Evolutionary conservation across 2,797 vertebrate species (phyloP).

Genomic region (Falco biarmicus): DNA sequence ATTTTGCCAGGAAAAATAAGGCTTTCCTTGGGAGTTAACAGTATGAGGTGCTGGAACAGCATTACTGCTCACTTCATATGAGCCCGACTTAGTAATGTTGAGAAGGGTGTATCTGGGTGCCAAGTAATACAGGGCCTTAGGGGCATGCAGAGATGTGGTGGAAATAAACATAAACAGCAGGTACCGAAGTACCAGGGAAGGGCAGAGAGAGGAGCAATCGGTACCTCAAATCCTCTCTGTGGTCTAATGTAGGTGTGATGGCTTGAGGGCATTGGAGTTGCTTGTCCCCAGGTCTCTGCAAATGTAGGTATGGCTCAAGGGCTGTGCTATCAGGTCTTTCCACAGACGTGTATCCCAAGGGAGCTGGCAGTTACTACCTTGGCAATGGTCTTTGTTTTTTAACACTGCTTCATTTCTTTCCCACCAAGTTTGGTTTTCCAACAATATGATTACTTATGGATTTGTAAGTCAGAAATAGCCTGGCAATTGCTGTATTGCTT

Average conservation of each 20-base stretch:
- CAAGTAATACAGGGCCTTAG: not conserved
- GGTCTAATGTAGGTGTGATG: not conserved
- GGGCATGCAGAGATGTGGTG: not conserved
- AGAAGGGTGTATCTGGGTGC: not conserved
- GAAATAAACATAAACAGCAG: not conserved
- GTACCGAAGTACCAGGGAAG: not conserved
- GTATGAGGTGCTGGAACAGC: not conserved
- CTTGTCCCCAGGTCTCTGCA: not conserved
- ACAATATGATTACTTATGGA: slow-evolving; percentile 38
- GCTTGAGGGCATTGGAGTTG: not conserved
- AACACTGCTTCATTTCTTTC: not conserved
- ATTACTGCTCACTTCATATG: not conserved
- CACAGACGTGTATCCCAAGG: rapidly evolving
- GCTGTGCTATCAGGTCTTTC: not conserved
- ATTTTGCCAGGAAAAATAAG: not conserved
- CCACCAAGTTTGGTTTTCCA: slow-evolving; percentile 4
- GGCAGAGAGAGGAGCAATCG: not conserved
- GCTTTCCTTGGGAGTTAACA: not conserved
- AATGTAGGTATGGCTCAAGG: not conserved
- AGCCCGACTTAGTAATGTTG: not conserved
- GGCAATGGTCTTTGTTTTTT: not conserved
- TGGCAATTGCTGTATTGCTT: slow-evolving; percentile 62
- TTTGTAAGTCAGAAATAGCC: slow-evolving; percentile 56
- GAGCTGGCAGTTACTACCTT: not conserved
- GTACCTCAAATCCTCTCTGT: not conserved